Conservation (phyloP, 2,888 invertebrate genomes). For the Barypeithes pellucidus region DNA sequence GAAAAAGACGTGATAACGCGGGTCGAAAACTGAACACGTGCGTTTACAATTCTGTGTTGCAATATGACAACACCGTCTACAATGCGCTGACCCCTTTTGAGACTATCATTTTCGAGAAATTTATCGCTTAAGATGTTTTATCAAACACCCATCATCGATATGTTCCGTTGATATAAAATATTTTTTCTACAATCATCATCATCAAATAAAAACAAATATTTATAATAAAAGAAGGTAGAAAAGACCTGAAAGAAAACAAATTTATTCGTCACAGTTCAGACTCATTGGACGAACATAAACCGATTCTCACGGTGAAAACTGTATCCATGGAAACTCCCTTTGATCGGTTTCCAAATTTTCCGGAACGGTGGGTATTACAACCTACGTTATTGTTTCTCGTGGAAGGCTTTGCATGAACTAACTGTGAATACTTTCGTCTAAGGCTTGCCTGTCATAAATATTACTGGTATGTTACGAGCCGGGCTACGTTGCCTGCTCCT, state of each 20-base stretch:
- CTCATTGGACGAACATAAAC: constrained; percentile 34
- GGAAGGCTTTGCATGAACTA: constrained; percentile 18
- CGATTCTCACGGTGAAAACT: constrained; percentile 40
- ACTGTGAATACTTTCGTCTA: constrained; percentile 5
- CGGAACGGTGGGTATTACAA: constrained; percentile 31
- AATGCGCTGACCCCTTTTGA: too few species aligned
- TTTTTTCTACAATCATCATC: constrained; percentile 10
- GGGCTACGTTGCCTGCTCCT: too few species aligned
- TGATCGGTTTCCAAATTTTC: constrained; percentile 44
- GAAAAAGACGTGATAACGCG: too few species aligned
- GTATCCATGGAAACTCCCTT: constrained; percentile 49
- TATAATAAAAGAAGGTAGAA: neutral
- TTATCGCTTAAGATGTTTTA: too few species aligned
- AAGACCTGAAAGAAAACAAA: constrained; percentile 28
- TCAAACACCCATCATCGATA: neutral
- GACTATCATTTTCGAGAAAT: too few species aligned
- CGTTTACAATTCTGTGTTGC: too few species aligned
- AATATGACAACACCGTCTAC: too few species aligned
- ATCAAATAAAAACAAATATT: constrained; percentile 24
- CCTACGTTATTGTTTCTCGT: constrained; percentile 39
- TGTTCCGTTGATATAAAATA: neutral
- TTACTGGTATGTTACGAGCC: too few species aligned
- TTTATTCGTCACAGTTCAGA: constrained; percentile 29
- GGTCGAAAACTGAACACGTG: too few species aligned
- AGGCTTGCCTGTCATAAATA: too few species aligned